A percentile compares a stretch with the other conserved stretches of the same genome.
These are phyloP conservation scores for Trachelus iudaicus DNA, from an alignment of 2,888 invertebrate genomes.

Conservation along the genomic window DNA sequence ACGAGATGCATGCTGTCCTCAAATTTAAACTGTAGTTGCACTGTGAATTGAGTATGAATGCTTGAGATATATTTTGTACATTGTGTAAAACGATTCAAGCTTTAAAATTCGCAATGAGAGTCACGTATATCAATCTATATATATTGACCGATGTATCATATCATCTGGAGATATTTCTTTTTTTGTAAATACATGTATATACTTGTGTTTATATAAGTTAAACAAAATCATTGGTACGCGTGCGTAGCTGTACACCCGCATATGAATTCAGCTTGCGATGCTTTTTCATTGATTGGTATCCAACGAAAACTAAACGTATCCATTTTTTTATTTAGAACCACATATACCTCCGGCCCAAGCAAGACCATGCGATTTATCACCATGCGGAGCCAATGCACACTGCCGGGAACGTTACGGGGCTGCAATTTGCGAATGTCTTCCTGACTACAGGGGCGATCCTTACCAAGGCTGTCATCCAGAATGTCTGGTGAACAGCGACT, in stretches of 20 bases:
- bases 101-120: too few species aligned
- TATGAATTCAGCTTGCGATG: neutral
- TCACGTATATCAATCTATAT: too few species aligned
- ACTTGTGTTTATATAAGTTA: neutral
- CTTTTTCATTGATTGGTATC: neutral
- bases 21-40: neutral
- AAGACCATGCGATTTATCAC: constrained; percentile 72
- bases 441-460: constrained; percentile 76
- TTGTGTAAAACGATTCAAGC: neutral
- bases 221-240: neutral
- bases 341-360: constrained; percentile 30
- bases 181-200: neutral
- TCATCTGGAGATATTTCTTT: neutral
- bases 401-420: constrained; percentile 76
- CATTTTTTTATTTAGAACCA: constrained; percentile 21
- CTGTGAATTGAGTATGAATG: neutral
- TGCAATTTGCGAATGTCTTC: constrained; percentile 77
- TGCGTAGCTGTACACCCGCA: neutral
- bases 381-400: constrained; percentile 75
- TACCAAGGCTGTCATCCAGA: constrained; percentile 74
- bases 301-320: neutral
- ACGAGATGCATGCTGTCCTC: neutral
- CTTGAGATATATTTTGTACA: neutral
- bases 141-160: neutral
- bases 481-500: constrained; percentile 80